A percentile compares a stretch with the other conserved stretches of the same genome.
These are phyloP conservation scores for Nymphicus hollandicus DNA, from an alignment of 2,113 vertebrate genomes.

Conservation along the genomic window DNA sequence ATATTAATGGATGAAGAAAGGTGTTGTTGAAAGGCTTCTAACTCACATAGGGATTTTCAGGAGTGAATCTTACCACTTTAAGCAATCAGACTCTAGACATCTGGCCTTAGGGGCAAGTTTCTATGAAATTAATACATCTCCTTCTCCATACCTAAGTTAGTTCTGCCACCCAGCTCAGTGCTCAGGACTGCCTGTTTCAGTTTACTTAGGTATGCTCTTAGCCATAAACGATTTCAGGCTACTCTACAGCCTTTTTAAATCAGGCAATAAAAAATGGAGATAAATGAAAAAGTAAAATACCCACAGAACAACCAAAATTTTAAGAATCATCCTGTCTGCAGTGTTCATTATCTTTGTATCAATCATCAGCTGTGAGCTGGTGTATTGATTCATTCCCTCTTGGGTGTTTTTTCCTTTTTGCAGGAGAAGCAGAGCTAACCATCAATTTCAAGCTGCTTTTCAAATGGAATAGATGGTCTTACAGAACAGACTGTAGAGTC, in stretches of 20 bases:
- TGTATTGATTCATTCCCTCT: not conserved
- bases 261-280: not conserved
- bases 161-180: not conserved
- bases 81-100: not conserved
- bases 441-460: not conserved
- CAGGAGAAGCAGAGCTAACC: not conserved
- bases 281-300: not conserved
- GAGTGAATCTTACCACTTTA: not conserved
- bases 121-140: not conserved
- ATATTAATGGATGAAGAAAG: not conserved
- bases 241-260: not conserved
- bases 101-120: not conserved
- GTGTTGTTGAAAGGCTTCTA: not conserved
- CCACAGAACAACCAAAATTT: not conserved
- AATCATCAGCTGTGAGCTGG: not conserved
- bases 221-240: not conserved
- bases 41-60: not conserved
- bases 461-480: not conserved
- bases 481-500: not conserved
- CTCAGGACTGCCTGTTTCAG: not conserved
- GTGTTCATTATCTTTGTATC: not conserved
- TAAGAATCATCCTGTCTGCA: not conserved
- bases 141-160: not conserved
- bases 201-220: not conserved
- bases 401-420: not conserved